phyloP scores from a whole-genome alignment of 2,888 invertebrate species.

The Chloromyia formosa region DNA sequence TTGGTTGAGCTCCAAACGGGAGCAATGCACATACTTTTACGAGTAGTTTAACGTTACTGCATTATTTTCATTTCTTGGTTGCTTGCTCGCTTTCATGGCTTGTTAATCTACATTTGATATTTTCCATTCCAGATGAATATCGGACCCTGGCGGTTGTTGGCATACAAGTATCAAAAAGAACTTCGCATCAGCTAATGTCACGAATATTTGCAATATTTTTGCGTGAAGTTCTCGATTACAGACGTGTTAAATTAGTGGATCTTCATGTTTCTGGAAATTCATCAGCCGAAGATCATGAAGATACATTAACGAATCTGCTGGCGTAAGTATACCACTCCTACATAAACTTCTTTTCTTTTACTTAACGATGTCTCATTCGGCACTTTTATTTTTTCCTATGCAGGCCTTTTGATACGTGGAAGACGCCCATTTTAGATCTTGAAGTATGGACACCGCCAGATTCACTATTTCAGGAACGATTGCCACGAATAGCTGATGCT shows the following conservation, averaged over 20 bases:
- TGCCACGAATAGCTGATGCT: conserved; percentile 64
- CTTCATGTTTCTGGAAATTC: conserved; percentile 46
- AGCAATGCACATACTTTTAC: too few species aligned
- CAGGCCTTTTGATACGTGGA: conserved; percentile 57
- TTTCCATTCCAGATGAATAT: too few species aligned
- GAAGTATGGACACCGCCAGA: conserved; percentile 77
- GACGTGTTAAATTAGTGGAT: conserved; percentile 63
- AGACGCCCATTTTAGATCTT: conserved; percentile 70
- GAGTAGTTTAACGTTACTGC: too few species aligned
- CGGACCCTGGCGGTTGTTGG: conserved; percentile 51
- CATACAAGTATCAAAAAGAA: conserved; percentile 67
- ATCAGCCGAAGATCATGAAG: conserved; percentile 42
- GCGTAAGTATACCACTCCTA: conserved; percentile 44
- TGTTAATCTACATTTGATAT: too few species aligned
- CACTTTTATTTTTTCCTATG: conserved; percentile 44
- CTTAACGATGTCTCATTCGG: too few species aligned
- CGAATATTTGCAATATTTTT: conserved; percentile 70
- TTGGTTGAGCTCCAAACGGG: too few species aligned
- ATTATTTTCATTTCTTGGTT: too few species aligned
- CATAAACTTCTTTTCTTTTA: background rate
- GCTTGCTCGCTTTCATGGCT: too few species aligned
- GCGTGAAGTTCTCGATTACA: conserved; percentile 65
- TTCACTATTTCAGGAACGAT: conserved; percentile 63
- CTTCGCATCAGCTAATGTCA: conserved; percentile 68
- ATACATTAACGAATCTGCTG: conserved; percentile 36